A percentile compares a stretch with the other conserved stretches of the same genome.
Evolutionary conservation across 1,140 invertebrate genomes (phyloP).

Genomic region (Eriocheir sinensis): DNA sequence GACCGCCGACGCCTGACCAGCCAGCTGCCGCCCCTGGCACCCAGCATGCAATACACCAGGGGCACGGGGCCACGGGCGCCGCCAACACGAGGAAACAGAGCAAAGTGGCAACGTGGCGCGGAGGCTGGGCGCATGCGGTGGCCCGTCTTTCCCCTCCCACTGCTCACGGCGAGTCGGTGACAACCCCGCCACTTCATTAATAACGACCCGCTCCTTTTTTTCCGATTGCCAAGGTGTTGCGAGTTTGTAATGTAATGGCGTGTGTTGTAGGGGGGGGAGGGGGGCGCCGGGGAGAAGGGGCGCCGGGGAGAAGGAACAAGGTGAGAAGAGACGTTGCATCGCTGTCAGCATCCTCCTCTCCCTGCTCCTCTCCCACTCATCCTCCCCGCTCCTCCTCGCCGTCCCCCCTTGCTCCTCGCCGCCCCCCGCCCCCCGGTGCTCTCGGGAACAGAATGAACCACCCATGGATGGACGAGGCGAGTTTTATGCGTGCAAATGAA

Average conservation of each 20-base stretch:
- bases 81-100: background rate
- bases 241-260: background rate
- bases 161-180: conserved; percentile 71
- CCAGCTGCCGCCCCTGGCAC: background rate
- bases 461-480: conserved; percentile 3
- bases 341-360: background rate
- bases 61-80: background rate
- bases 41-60: background rate
- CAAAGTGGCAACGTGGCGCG: conserved; percentile 55
- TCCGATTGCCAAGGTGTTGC: conserved; percentile 32
- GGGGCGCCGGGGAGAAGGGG: background rate
- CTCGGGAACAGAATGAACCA: conserved; percentile 1
- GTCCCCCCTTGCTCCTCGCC: background rate
- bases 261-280: background rate
- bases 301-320: background rate
- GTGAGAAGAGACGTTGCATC: background rate
- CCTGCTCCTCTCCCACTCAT: background rate
- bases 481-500: conserved; percentile 50
- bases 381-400: background rate
- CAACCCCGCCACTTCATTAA: conserved; percentile 68
- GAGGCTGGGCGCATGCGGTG: conserved; percentile 72
- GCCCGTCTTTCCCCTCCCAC: conserved; percentile 11
- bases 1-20: background rate
- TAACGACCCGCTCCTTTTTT: conserved; percentile 48
- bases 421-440: background rate